phyloP scores from a whole-genome alignment of 2,113 vertebrate species.

The Echinops telfairi region DNA sequence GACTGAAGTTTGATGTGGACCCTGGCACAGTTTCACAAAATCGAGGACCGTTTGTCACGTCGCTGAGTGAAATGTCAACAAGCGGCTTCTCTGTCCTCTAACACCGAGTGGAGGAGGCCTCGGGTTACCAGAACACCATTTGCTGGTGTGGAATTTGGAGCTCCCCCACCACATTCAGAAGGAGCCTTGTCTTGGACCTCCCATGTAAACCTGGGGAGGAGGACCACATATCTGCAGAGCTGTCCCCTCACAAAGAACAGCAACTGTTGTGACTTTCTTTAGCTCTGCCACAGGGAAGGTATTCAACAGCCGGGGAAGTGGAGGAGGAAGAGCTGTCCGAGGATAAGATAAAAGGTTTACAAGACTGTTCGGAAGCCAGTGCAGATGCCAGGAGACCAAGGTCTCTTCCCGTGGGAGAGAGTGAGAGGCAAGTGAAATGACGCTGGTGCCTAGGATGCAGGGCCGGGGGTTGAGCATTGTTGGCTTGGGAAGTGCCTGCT shows the following conservation, averaged over 20 bases:
- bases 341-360: background rate
- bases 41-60: background rate
- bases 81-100: background rate
- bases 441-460: background rate
- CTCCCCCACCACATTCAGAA: background rate
- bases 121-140: background rate
- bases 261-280: background rate
- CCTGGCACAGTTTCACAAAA: background rate
- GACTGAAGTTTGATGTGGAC: background rate
- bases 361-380: background rate
- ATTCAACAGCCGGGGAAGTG: background rate
- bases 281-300: background rate
- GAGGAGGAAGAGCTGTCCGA: background rate
- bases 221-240: background rate
- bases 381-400: background rate
- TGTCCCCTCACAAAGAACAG: background rate
- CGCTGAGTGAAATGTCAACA: background rate
- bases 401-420: background rate
- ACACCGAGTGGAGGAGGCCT: background rate
- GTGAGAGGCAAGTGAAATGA: background rate
- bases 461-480: background rate
- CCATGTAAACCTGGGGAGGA: background rate
- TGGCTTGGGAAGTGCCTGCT: background rate
- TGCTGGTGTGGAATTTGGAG: background rate
- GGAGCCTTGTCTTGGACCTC: background rate